Conservation (phyloP, 2,888 invertebrate species). For the Latheticus oryzae region DNA sequence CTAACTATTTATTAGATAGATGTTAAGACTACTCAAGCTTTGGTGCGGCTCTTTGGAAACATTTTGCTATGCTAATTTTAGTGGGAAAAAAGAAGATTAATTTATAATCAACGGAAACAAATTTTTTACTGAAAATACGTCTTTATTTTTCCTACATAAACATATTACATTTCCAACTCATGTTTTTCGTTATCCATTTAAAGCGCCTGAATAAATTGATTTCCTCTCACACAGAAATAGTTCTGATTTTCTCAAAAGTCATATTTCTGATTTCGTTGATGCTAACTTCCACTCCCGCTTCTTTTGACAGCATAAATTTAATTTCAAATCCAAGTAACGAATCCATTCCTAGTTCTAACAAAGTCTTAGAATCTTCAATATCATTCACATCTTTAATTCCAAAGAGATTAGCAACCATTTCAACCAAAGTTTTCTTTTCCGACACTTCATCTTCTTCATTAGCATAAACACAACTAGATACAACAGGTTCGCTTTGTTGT, state of each 20-base stretch:
- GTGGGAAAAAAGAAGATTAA: too few species aligned
- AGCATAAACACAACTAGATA: constrained; percentile 19
- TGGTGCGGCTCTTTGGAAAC: too few species aligned
- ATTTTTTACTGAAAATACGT: too few species aligned
- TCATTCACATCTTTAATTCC: constrained; percentile 22
- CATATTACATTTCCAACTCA: too few species aligned
- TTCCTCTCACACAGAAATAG: too few species aligned
- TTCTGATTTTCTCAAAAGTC: constrained; percentile 11
- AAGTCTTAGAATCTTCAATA: constrained; percentile 20
- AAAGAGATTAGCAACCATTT: constrained; percentile 17
- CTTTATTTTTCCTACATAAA: too few species aligned
- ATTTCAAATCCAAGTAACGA: constrained; percentile 29
- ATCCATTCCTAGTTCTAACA: constrained; percentile 26
- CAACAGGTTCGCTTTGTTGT: constrained; percentile 14
- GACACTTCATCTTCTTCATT: constrained; percentile 15
- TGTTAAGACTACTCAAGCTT: too few species aligned
- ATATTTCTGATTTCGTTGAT: constrained; percentile 15
- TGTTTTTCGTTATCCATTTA: too few species aligned
- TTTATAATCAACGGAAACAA: too few species aligned
- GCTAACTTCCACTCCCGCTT: constrained; percentile 9
- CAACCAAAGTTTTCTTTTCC: constrained; percentile 15
- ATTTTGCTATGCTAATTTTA: too few species aligned
- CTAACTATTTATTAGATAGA: too few species aligned
- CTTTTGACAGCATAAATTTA: constrained; percentile 20
- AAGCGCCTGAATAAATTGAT: too few species aligned